Conservation (phyloP, 2,888 invertebrate species). For the Dyspetes luteomarginatus region DNA sequence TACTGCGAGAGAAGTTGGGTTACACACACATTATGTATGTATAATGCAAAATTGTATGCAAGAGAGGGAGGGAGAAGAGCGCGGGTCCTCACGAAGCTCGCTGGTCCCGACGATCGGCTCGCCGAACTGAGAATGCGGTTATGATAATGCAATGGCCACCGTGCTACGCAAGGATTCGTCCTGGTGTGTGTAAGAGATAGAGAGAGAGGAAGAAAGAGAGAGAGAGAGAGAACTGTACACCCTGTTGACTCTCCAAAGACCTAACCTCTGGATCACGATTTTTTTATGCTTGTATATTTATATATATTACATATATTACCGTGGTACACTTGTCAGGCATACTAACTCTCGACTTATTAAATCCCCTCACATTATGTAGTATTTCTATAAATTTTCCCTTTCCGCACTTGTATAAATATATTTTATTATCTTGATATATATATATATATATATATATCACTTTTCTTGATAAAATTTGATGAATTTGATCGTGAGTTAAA, state of each 20-base stretch:
- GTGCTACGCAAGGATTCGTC: slow-evolving; percentile 80
- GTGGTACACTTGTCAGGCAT: slow-evolving; percentile 62
- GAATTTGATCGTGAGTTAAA: neutral
- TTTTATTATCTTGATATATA: neutral
- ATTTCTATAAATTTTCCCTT: slow-evolving; percentile 37
- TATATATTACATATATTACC: slow-evolving; percentile 17
- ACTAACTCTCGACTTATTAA: slow-evolving; percentile 59
- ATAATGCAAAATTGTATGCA: slow-evolving; percentile 15
- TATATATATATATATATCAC: slow-evolving; percentile 2
- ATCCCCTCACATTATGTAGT: slow-evolving; percentile 23
- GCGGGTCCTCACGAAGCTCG: slow-evolving; percentile 59
- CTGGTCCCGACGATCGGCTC: slow-evolving; percentile 59
- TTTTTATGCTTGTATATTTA: slow-evolving; percentile 53
- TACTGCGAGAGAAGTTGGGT: slow-evolving; percentile 37
- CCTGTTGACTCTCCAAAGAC: slow-evolving; percentile 63
- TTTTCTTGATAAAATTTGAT: neutral
- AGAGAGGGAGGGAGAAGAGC: slow-evolving; percentile 59
- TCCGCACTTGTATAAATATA: neutral
- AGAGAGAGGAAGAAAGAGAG: slow-evolving; percentile 35
- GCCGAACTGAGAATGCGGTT: slow-evolving; percentile 81
- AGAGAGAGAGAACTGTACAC: slow-evolving; percentile 30
- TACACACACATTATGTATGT: slow-evolving; percentile 21
- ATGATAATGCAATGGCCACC: slow-evolving; percentile 83
- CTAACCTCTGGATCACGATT: slow-evolving; percentile 65
- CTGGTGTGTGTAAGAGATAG: slow-evolving; percentile 53